Conservation (phyloP, 2,113 vertebrate species). For the Aegotheles bennettii region DNA sequence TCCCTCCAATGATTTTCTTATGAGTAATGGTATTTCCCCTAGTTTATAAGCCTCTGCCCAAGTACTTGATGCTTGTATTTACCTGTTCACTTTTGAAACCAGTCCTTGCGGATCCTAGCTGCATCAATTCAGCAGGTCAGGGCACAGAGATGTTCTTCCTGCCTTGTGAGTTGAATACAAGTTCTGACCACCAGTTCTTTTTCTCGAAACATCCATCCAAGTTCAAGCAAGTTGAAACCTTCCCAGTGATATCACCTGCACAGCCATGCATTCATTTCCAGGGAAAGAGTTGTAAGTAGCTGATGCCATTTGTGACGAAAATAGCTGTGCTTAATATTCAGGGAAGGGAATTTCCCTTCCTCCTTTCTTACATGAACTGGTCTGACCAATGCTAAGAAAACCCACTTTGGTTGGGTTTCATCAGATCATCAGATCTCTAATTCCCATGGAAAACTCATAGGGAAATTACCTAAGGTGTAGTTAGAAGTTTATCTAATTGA, state of each 20-base stretch:
- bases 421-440: background rate
- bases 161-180: background rate
- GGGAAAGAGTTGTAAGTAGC: background rate
- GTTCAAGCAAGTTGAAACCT: background rate
- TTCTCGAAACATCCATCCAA: background rate
- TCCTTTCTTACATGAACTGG: background rate
- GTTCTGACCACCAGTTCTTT: background rate
- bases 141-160: background rate
- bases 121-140: background rate
- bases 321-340: conserved; percentile 10
- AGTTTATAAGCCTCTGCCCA: background rate
- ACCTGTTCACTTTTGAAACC: background rate
- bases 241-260: background rate
- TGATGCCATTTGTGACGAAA: background rate
- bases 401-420: background rate
- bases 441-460: background rate
- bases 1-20: background rate
- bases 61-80: background rate
- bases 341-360: background rate
- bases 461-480: background rate
- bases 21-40: background rate
- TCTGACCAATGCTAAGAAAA: background rate
- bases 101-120: background rate
- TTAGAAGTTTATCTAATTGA: background rate
- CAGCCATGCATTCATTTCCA: background rate